phyloP scores from a whole-genome alignment of 2,797 vertebrate species.

The Salarias fasciatus region DNA sequence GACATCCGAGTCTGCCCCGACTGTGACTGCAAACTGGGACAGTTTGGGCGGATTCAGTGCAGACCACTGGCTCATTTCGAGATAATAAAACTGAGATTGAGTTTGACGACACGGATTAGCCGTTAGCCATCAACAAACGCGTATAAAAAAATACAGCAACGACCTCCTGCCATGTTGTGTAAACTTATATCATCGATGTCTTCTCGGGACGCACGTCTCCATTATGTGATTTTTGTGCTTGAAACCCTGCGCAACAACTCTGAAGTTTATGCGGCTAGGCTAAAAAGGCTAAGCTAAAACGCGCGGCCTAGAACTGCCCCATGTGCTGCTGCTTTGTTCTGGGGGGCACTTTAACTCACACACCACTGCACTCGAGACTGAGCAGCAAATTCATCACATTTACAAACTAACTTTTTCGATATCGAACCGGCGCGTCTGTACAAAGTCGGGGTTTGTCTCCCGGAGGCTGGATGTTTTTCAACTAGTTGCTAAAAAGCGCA shows the following conservation, averaged over 20 bases:
- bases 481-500: constrained; percentile 54
- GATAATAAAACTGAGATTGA: constrained; percentile 18
- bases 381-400: constrained; percentile 51
- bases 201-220: rapidly evolving
- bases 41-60: rapidly evolving
- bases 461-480: neutral
- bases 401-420: constrained; percentile 36
- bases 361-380: constrained; percentile 78
- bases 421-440: neutral
- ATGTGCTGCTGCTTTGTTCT: constrained; percentile 95
- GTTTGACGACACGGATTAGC: constrained; percentile 50
- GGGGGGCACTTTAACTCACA: constrained; percentile 88
- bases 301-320: constrained; percentile 84
- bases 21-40: neutral
- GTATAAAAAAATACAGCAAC: constrained; percentile 40
- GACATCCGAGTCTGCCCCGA: neutral
- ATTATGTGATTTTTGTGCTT: rapidly evolving
- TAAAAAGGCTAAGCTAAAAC: constrained; percentile 67
- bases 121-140: constrained; percentile 61
- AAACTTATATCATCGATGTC: too few relatives aligned
- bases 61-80: neutral
- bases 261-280: constrained; percentile 37
- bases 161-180: neutral
- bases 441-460: neutral
- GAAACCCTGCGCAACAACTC: neutral